A percentile compares a stretch with the other conserved stretches of the same genome.
These are phyloP conservation scores for Hystrix cristata DNA, from an alignment of 2,113 vertebrate species.

Conservation along the genomic window DNA sequence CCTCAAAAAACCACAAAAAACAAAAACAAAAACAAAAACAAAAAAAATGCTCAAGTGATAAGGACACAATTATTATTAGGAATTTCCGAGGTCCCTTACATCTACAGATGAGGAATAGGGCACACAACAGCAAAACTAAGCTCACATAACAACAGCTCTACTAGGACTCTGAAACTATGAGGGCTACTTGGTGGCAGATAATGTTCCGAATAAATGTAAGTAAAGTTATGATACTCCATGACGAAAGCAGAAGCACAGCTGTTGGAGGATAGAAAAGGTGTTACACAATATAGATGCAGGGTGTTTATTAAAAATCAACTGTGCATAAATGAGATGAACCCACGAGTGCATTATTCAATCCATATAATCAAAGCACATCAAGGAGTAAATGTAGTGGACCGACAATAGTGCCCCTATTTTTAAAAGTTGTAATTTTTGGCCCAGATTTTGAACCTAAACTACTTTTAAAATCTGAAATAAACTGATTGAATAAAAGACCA, in stretches of 20 bases:
- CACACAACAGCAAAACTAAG: neutral
- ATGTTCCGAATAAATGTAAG: neutral
- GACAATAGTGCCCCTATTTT: neutral
- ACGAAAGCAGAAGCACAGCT: neutral
- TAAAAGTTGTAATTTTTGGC: neutral
- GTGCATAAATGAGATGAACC: neutral
- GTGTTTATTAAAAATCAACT: neutral
- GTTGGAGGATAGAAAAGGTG: neutral
- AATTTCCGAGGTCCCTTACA: neutral
- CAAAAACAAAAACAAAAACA: no score
- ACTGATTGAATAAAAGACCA: neutral
- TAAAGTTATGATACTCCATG: neutral
- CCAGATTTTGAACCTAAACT: neutral
- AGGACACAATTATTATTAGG: neutral
- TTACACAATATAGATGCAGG: neutral
- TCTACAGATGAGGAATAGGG: neutral
- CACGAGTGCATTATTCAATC: neutral
- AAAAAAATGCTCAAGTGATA: neutral
- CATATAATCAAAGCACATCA: neutral
- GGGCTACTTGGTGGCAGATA: neutral
- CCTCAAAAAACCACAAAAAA: no score
- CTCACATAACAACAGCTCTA: neutral
- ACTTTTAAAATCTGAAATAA: neutral
- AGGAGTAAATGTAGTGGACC: neutral
- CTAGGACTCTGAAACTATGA: neutral